A percentile compares a stretch with the other conserved stretches of the same genome.
phyloP scores from a whole-genome alignment of 1,140 invertebrate genomes.

The Cepaea nemoralis region DNA sequence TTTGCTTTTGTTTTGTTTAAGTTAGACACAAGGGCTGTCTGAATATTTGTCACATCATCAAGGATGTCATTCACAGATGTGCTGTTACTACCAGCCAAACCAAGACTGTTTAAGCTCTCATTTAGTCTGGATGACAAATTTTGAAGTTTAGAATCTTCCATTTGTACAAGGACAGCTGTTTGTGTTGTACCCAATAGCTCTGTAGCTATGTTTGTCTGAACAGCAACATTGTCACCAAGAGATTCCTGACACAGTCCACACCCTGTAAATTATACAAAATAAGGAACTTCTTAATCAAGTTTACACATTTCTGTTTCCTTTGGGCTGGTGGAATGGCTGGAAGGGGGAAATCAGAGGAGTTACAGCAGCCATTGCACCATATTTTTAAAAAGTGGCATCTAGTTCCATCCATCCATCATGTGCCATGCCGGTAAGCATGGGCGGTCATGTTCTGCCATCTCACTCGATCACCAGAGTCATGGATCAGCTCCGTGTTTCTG shows the following conservation, averaged over 20 bases:
- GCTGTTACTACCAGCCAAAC: conserved; percentile 17
- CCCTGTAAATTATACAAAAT: conserved; percentile 9
- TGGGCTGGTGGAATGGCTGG: no score
- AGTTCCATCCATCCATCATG: no score
- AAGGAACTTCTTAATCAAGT: no score
- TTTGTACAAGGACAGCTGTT: background rate
- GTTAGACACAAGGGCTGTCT: background rate
- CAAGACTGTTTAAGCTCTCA: conserved; percentile 8
- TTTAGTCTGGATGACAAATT: conserved; percentile 15
- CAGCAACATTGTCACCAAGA: conserved; percentile 6
- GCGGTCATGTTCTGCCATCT: no score
- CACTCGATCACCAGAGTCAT: no score
- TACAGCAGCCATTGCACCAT: no score
- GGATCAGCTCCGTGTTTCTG: no score
- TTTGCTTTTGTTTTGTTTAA: background rate
- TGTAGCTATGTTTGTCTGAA: background rate
- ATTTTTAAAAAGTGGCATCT: no score
- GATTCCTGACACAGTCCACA: conserved; percentile 27
- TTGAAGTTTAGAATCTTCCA: conserved; percentile 10
- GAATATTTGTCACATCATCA: background rate
- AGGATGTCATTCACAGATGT: conserved; percentile 30
- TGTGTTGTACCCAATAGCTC: background rate
- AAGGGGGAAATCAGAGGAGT: no score
- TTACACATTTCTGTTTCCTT: no score
- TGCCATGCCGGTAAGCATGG: no score